A percentile compares a stretch with the other conserved stretches of the same genome.
Conservation (phyloP, 1,140 invertebrate genomes). For the Papilio machaon region DNA sequence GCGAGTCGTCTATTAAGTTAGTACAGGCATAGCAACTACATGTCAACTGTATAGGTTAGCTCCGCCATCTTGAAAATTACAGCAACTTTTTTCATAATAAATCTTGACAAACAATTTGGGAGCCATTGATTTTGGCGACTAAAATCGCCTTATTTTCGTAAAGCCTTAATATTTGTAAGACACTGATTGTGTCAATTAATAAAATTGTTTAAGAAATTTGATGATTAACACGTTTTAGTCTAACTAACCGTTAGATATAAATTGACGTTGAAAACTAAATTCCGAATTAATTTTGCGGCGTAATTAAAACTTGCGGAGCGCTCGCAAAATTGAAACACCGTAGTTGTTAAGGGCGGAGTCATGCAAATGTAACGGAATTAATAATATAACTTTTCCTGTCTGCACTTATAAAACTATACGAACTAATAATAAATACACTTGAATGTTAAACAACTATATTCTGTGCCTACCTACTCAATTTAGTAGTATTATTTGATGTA, state of each 20-base stretch:
- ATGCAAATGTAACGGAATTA: conserved; percentile 37
- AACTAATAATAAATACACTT: conserved; percentile 14
- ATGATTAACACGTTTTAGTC: not conserved
- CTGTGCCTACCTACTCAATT: not conserved
- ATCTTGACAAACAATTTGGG: too few species aligned
- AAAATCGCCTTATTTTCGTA: too few species aligned
- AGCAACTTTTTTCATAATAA: too few species aligned
- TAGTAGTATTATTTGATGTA: not conserved
- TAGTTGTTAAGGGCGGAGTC: conserved; percentile 15
- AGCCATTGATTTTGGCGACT: too few species aligned
- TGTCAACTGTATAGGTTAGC: too few species aligned
- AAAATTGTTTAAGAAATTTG: conserved; percentile 16
- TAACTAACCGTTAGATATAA: conserved; percentile 7
- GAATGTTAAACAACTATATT: not conserved
- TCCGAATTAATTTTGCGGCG: conserved; percentile 55
- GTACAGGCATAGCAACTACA: too few species aligned
- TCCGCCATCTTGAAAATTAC: too few species aligned
- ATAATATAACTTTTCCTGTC: conserved; percentile 6
- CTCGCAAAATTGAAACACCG: conserved; percentile 38
- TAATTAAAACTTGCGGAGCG: conserved; percentile 55
- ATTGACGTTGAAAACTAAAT: conserved; percentile 47
- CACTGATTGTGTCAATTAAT: too few species aligned
- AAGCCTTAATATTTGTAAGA: too few species aligned
- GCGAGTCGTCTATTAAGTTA: too few species aligned
- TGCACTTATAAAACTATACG: not conserved